phyloP scores from a whole-genome alignment of 2,888 invertebrate genomes.

The Cephus rjabovi region DNA sequence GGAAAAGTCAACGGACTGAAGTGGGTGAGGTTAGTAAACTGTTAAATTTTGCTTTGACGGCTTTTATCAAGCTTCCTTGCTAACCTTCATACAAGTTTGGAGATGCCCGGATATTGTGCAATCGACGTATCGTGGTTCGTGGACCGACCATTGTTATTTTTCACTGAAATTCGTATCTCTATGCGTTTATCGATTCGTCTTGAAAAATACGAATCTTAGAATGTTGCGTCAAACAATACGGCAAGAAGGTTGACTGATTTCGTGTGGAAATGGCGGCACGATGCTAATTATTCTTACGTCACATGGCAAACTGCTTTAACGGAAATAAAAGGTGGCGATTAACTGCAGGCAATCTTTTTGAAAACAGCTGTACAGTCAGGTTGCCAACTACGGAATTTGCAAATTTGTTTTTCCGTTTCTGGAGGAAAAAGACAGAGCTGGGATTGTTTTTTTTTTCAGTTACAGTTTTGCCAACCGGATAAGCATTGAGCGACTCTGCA shows the following conservation, averaged over 20 bases:
- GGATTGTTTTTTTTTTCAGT: not conserved
- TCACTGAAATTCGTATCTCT: not conserved
- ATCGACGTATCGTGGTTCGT: not conserved
- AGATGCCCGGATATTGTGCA: no score
- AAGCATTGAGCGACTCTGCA: not conserved
- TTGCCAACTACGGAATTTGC: not conserved
- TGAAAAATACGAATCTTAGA: not conserved
- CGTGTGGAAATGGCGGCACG: not conserved
- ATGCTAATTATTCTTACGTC: not conserved
- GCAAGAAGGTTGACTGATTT: not conserved
- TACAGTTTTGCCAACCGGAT: not conserved
- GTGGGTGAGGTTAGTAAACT: not conserved
- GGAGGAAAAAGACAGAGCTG: not conserved
- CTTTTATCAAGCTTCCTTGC: no score
- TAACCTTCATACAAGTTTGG: not conserved
- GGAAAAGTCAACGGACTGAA: not conserved
- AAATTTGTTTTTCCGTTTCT: not conserved
- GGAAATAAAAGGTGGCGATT: conserved; percentile 40
- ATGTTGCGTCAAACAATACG: not conserved
- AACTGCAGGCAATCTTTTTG: conserved; percentile 46
- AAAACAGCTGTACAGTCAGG: not conserved
- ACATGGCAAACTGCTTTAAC: not conserved
- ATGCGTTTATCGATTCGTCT: not conserved
- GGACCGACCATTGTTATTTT: not conserved
- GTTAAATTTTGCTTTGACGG: not conserved